Evolutionary conservation across 2,797 vertebrate species (phyloP), one percentile per base, ranked within the genome.

Genomic region (Mus spretus): DNA sequence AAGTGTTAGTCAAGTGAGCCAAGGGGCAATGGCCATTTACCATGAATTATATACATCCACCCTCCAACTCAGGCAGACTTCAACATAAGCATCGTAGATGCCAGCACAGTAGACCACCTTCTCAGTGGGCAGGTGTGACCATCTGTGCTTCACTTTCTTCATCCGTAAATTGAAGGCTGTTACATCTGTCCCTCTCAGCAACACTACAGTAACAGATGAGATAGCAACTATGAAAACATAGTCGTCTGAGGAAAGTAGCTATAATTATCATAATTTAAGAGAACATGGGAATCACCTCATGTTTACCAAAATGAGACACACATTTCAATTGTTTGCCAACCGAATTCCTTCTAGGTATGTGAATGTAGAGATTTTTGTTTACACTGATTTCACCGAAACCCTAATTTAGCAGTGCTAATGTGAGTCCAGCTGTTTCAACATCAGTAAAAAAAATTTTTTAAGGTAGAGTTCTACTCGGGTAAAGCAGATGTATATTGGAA

Each of bases 91-190:
- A 86, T 86, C 40, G 63, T 55, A 17, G 80, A 95, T 57, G 6
- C 34, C 63, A 75, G 8, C 44, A 57, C 20, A 24, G 57, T 83
- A 31, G 55, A 2, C 77, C 70, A 94, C 44, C 28, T 89, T 93
- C 53, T 72, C 95, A 59, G 34, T 2, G 59, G 93, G 72, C 61
- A 34, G 61, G 72, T 63, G 79, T 40, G 37, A 15, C 34, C 95
- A 91, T 83, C 89, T 96, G 72, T 1, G 1, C 81, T 57, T 95
- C 5, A 2, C 86, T 93, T 91, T 92, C 55, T 63, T 91, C 81
- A 83, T 92, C 87, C 44, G 67, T 95, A 97, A 97, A 96, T 85
- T 96, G 89, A 96, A 85, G 96, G 74, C 89, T 92, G 81, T 94
- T 94, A 67, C 63, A 85, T 65, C 57, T 93, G 95, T 94, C 93